These are phyloP conservation scores for Hippopotamyrus pictus DNA, from an alignment of 2,797 vertebrate genomes.

Conservation along the genomic window DNA sequence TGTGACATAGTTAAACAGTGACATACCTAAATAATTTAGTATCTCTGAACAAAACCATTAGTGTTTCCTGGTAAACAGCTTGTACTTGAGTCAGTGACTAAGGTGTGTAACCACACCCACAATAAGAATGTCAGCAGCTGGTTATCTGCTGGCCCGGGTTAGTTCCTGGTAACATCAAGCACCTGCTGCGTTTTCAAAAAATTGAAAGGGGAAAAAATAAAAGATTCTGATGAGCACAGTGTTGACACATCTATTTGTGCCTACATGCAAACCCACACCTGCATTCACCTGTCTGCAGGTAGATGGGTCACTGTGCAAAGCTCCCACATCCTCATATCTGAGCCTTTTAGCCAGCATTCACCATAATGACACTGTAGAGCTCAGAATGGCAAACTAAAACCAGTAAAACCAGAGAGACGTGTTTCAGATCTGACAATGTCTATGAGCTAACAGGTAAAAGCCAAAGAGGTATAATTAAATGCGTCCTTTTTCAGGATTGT, in stretches of 20 bases:
- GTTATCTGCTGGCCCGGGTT: background rate
- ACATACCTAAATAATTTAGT: background rate
- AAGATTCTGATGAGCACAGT: background rate
- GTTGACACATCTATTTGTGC: background rate
- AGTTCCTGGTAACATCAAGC: background rate
- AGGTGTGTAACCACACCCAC: background rate
- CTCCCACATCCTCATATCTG: background rate
- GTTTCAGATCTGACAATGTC: constrained; percentile 13
- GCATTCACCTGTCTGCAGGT: background rate
- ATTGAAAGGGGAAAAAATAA: background rate
- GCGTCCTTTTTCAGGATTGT: constrained; percentile 11
- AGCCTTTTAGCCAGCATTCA: background rate
- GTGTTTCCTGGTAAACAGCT: background rate
- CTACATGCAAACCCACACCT: background rate
- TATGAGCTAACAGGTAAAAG: background rate
- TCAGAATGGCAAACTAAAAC: constrained; percentile 5
- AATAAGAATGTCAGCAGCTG: constrained; percentile 12
- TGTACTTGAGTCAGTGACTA: background rate
- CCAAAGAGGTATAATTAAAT: constrained; percentile 28
- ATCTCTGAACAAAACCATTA: background rate
- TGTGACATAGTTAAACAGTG: background rate
- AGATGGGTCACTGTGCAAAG: background rate
- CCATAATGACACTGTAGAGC: background rate
- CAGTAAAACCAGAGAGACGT: background rate
- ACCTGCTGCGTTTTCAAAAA: background rate